Conservation (phyloP, 2,888 invertebrate genomes). For the Pseudococcus jackbeardsleyi region DNA sequence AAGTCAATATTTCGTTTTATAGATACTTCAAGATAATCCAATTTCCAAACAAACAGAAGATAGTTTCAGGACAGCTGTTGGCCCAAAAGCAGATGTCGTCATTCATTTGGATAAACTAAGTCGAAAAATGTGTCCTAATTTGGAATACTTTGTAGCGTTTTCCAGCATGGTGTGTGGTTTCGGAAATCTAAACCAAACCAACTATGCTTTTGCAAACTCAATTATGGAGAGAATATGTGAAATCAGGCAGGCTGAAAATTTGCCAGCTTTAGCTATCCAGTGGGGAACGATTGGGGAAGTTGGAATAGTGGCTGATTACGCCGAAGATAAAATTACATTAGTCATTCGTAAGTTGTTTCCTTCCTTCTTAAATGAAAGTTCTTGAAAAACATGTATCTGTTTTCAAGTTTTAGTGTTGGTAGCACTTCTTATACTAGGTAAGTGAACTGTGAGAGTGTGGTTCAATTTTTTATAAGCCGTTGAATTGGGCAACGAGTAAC, state of each 20-base stretch:
- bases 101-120: slow-evolving; percentile 80
- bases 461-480: too few species aligned
- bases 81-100: slow-evolving; percentile 87
- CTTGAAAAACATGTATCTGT: too few species aligned
- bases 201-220: slow-evolving; percentile 92
- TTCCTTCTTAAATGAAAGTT: neutral
- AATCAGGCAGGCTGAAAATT: slow-evolving; percentile 77
- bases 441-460: too few species aligned
- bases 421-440: too few species aligned
- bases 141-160: slow-evolving; percentile 86
- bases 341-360: slow-evolving; percentile 70
- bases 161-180: slow-evolving; percentile 94
- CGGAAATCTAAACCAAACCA: slow-evolving; percentile 91
- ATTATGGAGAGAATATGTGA: slow-evolving; percentile 78
- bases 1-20: too few species aligned
- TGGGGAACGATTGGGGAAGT: slow-evolving; percentile 95
- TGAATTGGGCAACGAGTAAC: too few species aligned
- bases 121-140: slow-evolving; percentile 73
- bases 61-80: slow-evolving; percentile 77
- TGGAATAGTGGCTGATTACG: slow-evolving; percentile 74
- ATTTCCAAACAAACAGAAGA: slow-evolving; percentile 83
- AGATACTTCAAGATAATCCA: slow-evolving; percentile 80
- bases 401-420: too few species aligned
- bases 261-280: slow-evolving; percentile 87
- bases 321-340: slow-evolving; percentile 77